phyloP scores from a whole-genome alignment of 2,113 vertebrate genomes.

The Sus scrofa region T2T-Sscrofa CM000819.6:59109001-59109500 shows the following conservation, averaged over 20 bases:
- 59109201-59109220: neutral
- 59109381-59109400: constrained; percentile 14
- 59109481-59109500: neutral
- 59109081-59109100: neutral
- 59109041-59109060: constrained; percentile 26
- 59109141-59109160: neutral
- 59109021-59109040: neutral
- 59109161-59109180: constrained; percentile 45
- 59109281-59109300: constrained; percentile 10
- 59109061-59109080: constrained; percentile 56
- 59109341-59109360: no score
- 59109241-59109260: neutral
- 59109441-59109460: constrained; percentile 4
- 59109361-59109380: neutral
- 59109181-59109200: neutral
- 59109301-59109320: neutral
- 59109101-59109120: constrained; percentile 35
- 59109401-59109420: neutral
- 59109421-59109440: neutral
- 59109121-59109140: neutral
- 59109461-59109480: neutral
- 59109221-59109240: neutral
- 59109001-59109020: neutral
- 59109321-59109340: neutral
- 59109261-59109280: neutral